Base-by-base conservation (phyloP, 2,888 invertebrate genomes). In the Cartodere bifasciata region DNA sequence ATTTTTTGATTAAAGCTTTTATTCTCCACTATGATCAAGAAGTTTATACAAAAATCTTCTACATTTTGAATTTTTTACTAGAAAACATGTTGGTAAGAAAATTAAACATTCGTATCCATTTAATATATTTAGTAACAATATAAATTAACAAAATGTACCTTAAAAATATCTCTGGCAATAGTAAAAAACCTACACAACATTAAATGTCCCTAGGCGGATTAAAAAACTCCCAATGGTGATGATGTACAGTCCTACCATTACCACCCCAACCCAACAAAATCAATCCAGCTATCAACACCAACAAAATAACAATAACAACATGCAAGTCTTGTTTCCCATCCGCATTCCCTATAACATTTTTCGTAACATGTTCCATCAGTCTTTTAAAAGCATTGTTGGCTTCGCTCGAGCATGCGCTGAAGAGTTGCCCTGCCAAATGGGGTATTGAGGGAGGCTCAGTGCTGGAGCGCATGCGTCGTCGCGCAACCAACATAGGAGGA, bases 141-240 rank as follows among this genome's bases (percentile, higher is more conserved):
- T 24, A 35, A 31, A 12, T 16, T 35, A 35, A 35, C 32, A 28
- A 35, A 35, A 24, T 13, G 17, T 28, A 20, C 5, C 11, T 22
- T 25, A 32, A 28, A 29, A 35, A 35, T 6, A 28, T 6, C 5
- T 28, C 28, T 9, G 14, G 14, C 4, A 4, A 22, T 29, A 16
- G 29, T 36, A 36, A 35, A 35, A 35, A 37, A 37, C 21, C 13
- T 22, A 20, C 16, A 15, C 17, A 29, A 28, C n/a, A 20, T 49
- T 48, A 58, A 42, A 55, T 47, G 44, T 59, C 70, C 37, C 73
- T 74, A 5, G 85, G 85, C 7, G 85, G 85, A 62, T 85, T 85
- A 47, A 85, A 82, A 56, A 78, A 86, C 55, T 86, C 86, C 86
- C 86, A 86, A 47, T 85, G 85, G 54, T 84, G 81, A 53, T 86